Evolutionary conservation across 2,888 invertebrate species (phyloP), one percentile per base, ranked within the genome.

Genomic region (Cheilosia soror): DNA sequence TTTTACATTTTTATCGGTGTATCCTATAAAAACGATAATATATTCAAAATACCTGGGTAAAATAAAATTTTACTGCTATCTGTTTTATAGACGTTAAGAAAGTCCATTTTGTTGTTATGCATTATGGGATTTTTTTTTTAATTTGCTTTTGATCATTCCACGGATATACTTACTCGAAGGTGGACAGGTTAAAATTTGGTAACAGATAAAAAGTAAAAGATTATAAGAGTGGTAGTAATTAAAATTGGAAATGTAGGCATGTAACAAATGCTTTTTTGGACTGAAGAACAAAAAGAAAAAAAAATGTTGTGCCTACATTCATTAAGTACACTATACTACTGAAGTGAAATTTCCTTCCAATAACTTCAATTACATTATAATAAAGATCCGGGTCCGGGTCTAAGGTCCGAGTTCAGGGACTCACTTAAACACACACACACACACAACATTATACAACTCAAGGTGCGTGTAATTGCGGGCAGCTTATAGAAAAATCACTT

Each of bases 41-140:
- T 77, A 77, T 68, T 77, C 76, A 68, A 77, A 68, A 68, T 77
- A 68, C 68, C 68, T 53, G 53, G 76, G 68, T 44, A 53, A 60
- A 68, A 58, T 77, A 44, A 68, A 60, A 33, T 77, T 76, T 77
- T 77, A 77, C 53, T 15, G 27, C 53, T 51, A 37, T 25, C 51
- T 27, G 29, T 51, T 77, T 77, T 77, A 77, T 77, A 15, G 42
- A 60, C 42, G 60, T 62, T 51, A 57, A 37, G 60, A 58, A 53
- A 60, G 31, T 51, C 68, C 51, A 51, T 77, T 77, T 68, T 68
- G 76, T 77, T 68, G 27, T 60, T 42, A 68, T 58, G 42, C 66
- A 25, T 57, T 37, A n/a, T n/a, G 47, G 29, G 29, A 37, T 47
- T 69, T 47, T 49, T 71, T 75, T 75, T 65, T 20, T 20, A 20